Evolutionary conservation across 2,113 vertebrate genomes (phyloP).

Genomic region (Condylura cristata): DNA sequence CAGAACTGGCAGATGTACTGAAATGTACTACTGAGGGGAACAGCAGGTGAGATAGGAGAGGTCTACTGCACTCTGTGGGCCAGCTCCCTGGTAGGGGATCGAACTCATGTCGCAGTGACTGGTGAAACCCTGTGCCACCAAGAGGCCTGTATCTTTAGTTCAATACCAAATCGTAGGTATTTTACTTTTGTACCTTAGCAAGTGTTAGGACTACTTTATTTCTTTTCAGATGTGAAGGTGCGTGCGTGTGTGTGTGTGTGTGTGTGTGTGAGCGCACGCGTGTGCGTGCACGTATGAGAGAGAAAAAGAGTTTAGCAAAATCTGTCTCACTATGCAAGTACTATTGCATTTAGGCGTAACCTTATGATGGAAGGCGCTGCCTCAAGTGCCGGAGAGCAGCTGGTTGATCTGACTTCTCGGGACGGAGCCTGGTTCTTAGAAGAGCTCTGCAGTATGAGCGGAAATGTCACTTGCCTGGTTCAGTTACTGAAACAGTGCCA

Average conservation of each 20-base stretch:
- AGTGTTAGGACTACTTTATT: neutral
- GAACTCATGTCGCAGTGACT: too few species aligned
- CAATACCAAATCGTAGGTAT: neutral
- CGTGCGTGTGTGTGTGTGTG: neutral
- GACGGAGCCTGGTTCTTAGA: conserved; percentile 99
- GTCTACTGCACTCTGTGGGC: too few species aligned
- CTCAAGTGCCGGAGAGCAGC: conserved; percentile 95
- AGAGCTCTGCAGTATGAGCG: conserved; percentile 98
- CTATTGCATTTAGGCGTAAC: conserved; percentile 87
- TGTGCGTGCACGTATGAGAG: too few species aligned
- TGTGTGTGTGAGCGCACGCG: too few species aligned
- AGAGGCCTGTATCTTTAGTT: neutral
- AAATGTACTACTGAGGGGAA: too few species aligned
- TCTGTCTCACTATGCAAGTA: neutral
- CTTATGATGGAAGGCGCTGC: conserved; percentile 98
- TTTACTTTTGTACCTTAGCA: neutral
- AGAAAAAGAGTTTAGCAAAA: neutral
- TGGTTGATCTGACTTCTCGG: conserved; percentile 95
- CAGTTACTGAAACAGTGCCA: conserved; percentile 95
- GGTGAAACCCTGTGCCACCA: too few species aligned
- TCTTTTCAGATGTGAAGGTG: neutral
- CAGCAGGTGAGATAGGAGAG: too few species aligned
- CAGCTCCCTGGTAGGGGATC: too few species aligned
- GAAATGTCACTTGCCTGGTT: conserved; percentile 93
- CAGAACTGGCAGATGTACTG: too few species aligned